Base-by-base conservation (phyloP, 2,797 vertebrate species). In the Cheirogaleus major region DNA sequence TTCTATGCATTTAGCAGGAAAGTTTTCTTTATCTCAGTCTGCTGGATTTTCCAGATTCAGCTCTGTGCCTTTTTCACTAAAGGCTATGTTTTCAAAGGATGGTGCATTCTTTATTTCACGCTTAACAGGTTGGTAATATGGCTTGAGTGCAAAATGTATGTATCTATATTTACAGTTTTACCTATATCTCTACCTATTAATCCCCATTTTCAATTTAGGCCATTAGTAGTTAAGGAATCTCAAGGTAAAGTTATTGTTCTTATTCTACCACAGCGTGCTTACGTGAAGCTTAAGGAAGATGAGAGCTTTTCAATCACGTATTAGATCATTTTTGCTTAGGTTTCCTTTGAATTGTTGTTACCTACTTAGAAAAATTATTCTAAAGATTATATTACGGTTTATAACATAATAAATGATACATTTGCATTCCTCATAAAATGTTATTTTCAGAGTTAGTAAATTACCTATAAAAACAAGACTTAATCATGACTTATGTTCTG, bases 381-480 rank as follows among this genome's bases (percentile, higher is more conserved):
- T 89, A 52, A 89, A 92, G 38, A 70, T 91, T 67, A 75, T 95
- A 20, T 79, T 87, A 75, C 1, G 52, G 15, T 89, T 96, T 25
- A 91, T 27, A 83, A 13, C 6, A 61, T 79, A 91, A 30, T 61
- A 76, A 91, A 93, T 7, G 59, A 57, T 93, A 48, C 5, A 61
- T 95, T 80, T 86, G 32, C 27, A 43, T 95, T 96, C 72, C 59
- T 93, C 81, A 45, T 82, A 89, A 97, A 96, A 50, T 59, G 32
- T 73, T 92, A 79, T 96, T 91, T 83, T 75, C 55, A 85, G 79
- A 82, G n/a, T 92, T 90, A 81, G 35, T 43, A 90, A 69, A 92
- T 96, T 78, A 83, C 79, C 27, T 69, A n/a, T 27, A 81, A 76
- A 93, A 91, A 30, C 22, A 95, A 89, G 3, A 48, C 85, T 89